Percentiles rank a stretch among this genome's conserved stretches.
Conservation (phyloP, 2,113 vertebrate species). For the Peromyscus californicus region DNA sequence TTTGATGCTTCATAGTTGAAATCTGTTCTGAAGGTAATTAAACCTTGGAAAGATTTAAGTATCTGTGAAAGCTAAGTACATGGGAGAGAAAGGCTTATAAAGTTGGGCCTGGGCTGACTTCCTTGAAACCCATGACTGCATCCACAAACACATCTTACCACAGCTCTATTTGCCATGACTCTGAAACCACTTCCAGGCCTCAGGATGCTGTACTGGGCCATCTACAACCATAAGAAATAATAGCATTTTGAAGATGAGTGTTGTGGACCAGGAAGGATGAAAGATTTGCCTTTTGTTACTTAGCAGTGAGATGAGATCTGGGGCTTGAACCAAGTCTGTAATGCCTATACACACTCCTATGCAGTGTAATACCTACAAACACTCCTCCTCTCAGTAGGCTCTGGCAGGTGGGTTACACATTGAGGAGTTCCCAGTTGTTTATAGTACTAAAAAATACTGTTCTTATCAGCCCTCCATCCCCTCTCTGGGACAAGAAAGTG, state of each 20-base stretch:
- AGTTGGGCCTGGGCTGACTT: not conserved
- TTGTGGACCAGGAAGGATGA: not conserved
- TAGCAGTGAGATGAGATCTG: not conserved
- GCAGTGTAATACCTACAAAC: not conserved
- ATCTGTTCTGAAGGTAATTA: not conserved
- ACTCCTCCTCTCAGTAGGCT: not conserved
- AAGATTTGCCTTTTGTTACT: not conserved
- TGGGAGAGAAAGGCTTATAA: no score
- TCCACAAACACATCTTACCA: fast-evolving
- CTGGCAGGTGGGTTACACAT: not conserved
- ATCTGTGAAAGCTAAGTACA: not conserved
- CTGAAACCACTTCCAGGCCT: not conserved
- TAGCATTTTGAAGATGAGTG: no score
- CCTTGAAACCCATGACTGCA: not conserved
- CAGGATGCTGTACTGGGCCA: not conserved
- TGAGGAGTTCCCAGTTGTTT: not conserved
- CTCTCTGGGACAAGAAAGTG: not conserved
- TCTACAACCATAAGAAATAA: not conserved
- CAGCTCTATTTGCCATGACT: not conserved
- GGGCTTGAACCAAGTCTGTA: not conserved
- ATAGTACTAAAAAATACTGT: not conserved
- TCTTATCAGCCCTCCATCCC: not conserved
- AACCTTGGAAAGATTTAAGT: not conserved
- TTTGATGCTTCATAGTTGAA: not conserved
- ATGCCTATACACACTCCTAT: not conserved